Conservation (phyloP, 1,140 invertebrate species). For the Drosophila micromelanica region DNA sequence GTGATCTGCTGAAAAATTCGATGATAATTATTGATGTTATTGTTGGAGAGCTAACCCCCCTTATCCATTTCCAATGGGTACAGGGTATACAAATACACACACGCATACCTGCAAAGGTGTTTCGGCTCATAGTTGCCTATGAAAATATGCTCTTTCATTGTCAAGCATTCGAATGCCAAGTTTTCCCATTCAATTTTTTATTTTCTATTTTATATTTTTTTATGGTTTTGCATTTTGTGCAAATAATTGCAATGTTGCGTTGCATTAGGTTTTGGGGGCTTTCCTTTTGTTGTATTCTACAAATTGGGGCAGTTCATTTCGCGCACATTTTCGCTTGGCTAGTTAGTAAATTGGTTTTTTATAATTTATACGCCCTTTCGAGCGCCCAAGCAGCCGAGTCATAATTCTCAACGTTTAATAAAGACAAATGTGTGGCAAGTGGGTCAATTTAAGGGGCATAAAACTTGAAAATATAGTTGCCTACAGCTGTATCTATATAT, state of each 20-base stretch:
- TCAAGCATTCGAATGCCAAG: slow-evolving; percentile 57
- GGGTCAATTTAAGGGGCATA: slow-evolving; percentile 36
- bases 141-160: slow-evolving; percentile 38
- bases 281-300: slow-evolving; percentile 21
- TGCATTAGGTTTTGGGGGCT: slow-evolving; percentile 21
- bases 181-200: not conserved
- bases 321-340: slow-evolving; percentile 66
- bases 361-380: slow-evolving; percentile 70
- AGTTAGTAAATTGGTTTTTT: slow-evolving; percentile 81
- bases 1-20: no score
- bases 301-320: slow-evolving; percentile 78
- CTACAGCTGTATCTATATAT: no score
- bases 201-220: not conserved
- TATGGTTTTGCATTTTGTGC: slow-evolving; percentile 19
- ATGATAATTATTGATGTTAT: no score
- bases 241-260: slow-evolving; percentile 68
- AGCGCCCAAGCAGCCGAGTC: slow-evolving; percentile 35
- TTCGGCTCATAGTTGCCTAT: slow-evolving; percentile 1
- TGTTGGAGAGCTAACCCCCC: no score
- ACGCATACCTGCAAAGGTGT: not conserved
- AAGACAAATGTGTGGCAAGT: slow-evolving; percentile 76
- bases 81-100: not conserved
- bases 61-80: no score
- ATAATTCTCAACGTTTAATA: slow-evolving; percentile 72
- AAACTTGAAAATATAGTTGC: slow-evolving; percentile 8